Evolutionary conservation across 2,797 vertebrate species (phyloP), one percentile per base, ranked within the genome.

Genomic region (Clarias laeviceps): DNA sequence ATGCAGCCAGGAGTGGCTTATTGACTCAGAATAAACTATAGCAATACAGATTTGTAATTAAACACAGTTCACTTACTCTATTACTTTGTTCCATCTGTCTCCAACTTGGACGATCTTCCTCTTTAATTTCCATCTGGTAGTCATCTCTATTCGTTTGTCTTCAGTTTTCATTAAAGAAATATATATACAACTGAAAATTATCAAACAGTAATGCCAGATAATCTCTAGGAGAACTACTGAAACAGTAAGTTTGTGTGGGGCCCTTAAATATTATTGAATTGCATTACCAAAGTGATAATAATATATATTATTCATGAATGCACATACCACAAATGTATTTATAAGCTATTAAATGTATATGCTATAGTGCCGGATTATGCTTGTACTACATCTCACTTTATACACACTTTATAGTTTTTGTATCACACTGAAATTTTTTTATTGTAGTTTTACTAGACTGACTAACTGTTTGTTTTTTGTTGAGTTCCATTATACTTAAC

Each of bases 71-170:
- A 80, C 85, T 64, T 79, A 97, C 97, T 95, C 91, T 90, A 81
- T 93, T 86, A 85, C 92, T 94, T 54, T 95, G 89, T 85, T 95
- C 93, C 22, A 92, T 87, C 88, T 95, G 90, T 73, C 85, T 91
- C 85, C 91, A 91, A 85, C 93, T 95, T 85, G 57, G 93, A 20
- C 91, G 90, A 50, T 89, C 81, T n/a, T 94, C 92, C 29, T 94
- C 93, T 1, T 94, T 91, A 37, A 79, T 84, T 57, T 89, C 86
- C 1, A 34, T 68, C 1, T 88, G 82, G 1, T 77, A 65, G 65
- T 91, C 86, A 50, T 93, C 93, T 34, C 92, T 95, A 0, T 92
- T 90, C 0, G 90, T 92, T 85, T 94, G 91, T 89, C 96, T 96
- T 90, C 0, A 37, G 29, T 18, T 18, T 59, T 59, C 17, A 59